Evolutionary conservation across 2,113 vertebrate species (phyloP).

Genomic region (Toxostoma redivivum): DNA sequence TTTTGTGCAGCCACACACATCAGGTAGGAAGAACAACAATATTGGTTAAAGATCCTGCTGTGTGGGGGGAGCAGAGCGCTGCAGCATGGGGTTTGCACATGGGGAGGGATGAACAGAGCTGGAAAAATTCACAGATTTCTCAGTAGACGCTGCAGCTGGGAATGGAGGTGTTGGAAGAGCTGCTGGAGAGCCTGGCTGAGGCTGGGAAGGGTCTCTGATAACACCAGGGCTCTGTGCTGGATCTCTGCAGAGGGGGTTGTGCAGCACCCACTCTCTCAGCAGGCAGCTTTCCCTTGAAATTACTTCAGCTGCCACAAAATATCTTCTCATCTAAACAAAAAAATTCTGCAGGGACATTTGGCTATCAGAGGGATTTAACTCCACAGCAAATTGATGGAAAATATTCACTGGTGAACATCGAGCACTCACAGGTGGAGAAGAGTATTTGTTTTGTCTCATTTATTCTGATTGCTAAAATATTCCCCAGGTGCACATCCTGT

Average conservation of each 20-base stretch:
- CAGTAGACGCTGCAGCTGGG: neutral
- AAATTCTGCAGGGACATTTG: neutral
- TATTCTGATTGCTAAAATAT: neutral
- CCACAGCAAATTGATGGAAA: neutral
- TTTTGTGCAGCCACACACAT: neutral
- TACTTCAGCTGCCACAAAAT: neutral
- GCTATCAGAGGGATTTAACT: neutral
- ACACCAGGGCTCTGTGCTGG: neutral
- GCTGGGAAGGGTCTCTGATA: neutral
- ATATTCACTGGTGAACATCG: neutral
- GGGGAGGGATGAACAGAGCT: neutral
- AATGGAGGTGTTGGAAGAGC: neutral
- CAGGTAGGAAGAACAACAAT: neutral
- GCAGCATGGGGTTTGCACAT: neutral
- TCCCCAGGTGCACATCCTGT: neutral
- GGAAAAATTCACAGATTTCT: neutral
- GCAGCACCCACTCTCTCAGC: neutral
- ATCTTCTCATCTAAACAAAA: neutral
- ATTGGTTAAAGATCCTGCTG: neutral
- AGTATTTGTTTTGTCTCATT: conserved; percentile 25
- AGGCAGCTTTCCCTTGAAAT: neutral
- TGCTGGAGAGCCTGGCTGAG: neutral
- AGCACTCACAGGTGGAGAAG: neutral
- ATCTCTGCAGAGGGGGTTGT: neutral
- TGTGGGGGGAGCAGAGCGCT: neutral